Evolutionary conservation across 2,888 invertebrate species (phyloP), one percentile per base, ranked within the genome.

Genomic region (Trissonchulus sp.): DNA sequence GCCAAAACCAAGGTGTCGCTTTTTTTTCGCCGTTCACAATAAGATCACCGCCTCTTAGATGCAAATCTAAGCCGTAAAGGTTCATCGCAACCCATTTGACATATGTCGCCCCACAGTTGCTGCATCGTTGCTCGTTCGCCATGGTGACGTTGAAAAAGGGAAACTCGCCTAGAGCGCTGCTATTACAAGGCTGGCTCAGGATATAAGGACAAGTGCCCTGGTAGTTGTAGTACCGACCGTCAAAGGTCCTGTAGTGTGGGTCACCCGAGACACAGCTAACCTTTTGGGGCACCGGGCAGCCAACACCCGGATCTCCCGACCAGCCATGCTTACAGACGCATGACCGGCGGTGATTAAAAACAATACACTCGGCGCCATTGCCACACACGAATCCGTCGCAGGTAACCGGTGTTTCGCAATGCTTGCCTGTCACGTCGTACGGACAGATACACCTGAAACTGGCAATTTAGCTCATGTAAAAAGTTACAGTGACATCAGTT

Each of bases 351-450:
- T 80, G 79, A 73, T 81, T 79, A 2, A 75, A 75, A 35, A 81
- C 79, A 72, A 75, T 80, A 68, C 81, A 81, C 1, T 75, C 36
- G 62, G 81, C 79, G 74, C 80, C 80, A 48, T 76, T 71, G n/a
- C 81, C 81, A 72, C 81, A 81, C 8, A 77, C 68, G 35, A 77
- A 76, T 18, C 63, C 48, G 1, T 74, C 78, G 73, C 80, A 80
- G 31, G 74, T 65, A 34, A 80, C 77, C 18, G 76, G 74, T 30
- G 77, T 78, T 78, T 89, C 88, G 84, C 94, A 94, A 79, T 89
- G 89, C 76, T 88, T 85, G 1, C 94, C 94, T 84, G 93, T 93
- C 82, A 88, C 88, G 63, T 89, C 89, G 62, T 85, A 84, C 79
- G 81, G 81, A 79, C 86, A 89, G 81, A 85, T 73, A 69, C 81